Conservation (phyloP, 2,797 vertebrate species). For the Pipistrellus pygmaeus region DNA sequence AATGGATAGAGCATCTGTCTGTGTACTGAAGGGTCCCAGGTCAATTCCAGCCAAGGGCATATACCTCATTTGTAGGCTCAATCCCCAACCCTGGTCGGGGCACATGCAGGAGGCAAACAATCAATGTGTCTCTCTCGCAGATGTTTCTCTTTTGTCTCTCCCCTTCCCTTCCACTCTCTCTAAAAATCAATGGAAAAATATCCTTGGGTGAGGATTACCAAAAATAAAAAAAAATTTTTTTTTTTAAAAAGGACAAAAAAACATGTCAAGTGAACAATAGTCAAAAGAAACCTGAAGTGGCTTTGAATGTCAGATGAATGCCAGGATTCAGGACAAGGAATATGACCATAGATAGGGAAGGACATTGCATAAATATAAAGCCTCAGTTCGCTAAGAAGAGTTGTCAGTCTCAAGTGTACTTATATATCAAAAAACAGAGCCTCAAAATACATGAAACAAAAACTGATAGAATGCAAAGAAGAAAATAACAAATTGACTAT, state of each 20-base stretch:
- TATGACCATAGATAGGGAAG: not conserved
- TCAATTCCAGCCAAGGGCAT: too few species aligned
- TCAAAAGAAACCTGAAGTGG: not conserved
- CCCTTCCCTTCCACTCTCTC: too few species aligned
- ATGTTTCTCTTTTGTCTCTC: too few species aligned
- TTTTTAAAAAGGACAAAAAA: not conserved
- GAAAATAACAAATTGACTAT: not conserved
- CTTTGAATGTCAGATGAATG: not conserved
- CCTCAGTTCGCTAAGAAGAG: not conserved
- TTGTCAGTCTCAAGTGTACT: accelerated
- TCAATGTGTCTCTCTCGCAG: too few species aligned
- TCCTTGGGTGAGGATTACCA: too few species aligned
- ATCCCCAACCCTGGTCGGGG: too few species aligned
- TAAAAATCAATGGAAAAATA: too few species aligned
- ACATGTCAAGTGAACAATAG: not conserved
- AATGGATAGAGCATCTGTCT: too few species aligned
- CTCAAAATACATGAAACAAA: not conserved
- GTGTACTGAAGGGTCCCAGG: too few species aligned
- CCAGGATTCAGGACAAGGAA: not conserved
- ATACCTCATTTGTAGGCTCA: too few species aligned
- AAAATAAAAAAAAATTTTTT: too few species aligned
- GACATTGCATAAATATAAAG: not conserved
- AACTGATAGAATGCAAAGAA: not conserved
- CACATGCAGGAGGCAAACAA: too few species aligned
- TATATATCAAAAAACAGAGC: not conserved